Evolutionary conservation across 2,888 invertebrate genomes (phyloP).

Genomic region (Geophilus truncorum): DNA sequence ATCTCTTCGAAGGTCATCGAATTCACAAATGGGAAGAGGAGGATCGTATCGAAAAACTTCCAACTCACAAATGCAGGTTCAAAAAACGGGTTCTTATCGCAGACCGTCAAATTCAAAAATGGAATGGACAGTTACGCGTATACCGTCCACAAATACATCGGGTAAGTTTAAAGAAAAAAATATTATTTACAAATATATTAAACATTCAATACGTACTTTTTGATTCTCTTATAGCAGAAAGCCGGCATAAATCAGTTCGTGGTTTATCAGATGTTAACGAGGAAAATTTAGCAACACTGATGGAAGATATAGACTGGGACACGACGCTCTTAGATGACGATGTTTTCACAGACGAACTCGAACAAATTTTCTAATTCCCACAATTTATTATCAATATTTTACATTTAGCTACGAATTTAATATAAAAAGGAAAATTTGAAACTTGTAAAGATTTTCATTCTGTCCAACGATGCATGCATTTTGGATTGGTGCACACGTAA

Average conservation of each 20-base stretch:
- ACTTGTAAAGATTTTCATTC: slow-evolving; percentile 56
- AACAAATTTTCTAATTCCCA: background rate
- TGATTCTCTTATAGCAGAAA: background rate
- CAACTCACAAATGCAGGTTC: background rate
- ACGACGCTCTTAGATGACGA: background rate
- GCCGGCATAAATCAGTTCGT: background rate
- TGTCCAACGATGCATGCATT: slow-evolving; percentile 94
- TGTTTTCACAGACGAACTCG: background rate
- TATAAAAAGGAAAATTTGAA: background rate
- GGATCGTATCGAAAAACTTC: background rate
- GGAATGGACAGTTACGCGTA: background rate
- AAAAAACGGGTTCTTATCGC: background rate
- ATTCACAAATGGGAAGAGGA: background rate
- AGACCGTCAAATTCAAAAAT: background rate
- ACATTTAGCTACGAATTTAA: background rate
- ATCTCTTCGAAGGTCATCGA: background rate
- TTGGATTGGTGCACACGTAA: slow-evolving; percentile 88
- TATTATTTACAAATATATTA: no score
- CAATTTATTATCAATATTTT: background rate
- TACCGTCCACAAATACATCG: background rate
- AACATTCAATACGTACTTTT: background rate
- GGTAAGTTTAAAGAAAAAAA: no score
- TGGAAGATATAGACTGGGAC: background rate
- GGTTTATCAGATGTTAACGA: background rate
- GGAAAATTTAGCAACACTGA: background rate